A percentile compares a stretch with the other conserved stretches of the same genome.
Conservation (phyloP, 2,888 invertebrate genomes). For the Lingula anatina region DNA sequence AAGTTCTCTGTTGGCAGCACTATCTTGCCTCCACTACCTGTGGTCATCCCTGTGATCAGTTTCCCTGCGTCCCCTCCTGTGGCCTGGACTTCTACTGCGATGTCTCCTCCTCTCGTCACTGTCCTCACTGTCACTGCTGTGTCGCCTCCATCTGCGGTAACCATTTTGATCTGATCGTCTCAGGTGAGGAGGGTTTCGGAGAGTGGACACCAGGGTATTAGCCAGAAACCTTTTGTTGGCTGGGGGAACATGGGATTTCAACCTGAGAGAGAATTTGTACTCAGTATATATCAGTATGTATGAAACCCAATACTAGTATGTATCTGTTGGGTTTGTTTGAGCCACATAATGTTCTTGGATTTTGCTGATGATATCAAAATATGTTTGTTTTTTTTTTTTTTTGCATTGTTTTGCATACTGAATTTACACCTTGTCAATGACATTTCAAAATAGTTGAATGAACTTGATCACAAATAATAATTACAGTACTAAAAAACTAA, state of each 20-base stretch:
- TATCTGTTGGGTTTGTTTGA: no score
- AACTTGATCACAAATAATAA: not conserved
- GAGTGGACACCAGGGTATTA: constrained; percentile 38
- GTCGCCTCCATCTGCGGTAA: constrained; percentile 1
- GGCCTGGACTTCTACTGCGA: not conserved
- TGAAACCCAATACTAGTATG: no score
- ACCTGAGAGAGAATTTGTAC: constrained; percentile 21
- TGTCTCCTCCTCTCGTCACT: not conserved
- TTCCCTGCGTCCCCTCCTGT: not conserved
- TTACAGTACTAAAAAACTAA: not conserved
- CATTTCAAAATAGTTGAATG: not conserved
- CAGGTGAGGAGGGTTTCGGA: constrained; percentile 17
- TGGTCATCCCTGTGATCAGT: constrained; percentile 1
- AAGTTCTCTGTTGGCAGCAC: constrained; percentile 1
- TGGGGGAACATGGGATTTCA: constrained; percentile 27
- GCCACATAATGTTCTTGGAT: no score
- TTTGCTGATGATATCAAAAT: no score
- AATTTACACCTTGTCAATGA: no score
- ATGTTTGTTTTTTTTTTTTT: no score
- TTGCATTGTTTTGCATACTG: no score
- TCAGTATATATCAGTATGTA: no score
- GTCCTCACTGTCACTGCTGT: not conserved
- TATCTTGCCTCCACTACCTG: constrained; percentile 2
- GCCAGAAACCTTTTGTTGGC: constrained; percentile 39
- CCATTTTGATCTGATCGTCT: constrained; percentile 5